These are phyloP conservation scores for Catocala nupta DNA, from an alignment of 2,888 invertebrate species.

Conservation along the genomic window DNA sequence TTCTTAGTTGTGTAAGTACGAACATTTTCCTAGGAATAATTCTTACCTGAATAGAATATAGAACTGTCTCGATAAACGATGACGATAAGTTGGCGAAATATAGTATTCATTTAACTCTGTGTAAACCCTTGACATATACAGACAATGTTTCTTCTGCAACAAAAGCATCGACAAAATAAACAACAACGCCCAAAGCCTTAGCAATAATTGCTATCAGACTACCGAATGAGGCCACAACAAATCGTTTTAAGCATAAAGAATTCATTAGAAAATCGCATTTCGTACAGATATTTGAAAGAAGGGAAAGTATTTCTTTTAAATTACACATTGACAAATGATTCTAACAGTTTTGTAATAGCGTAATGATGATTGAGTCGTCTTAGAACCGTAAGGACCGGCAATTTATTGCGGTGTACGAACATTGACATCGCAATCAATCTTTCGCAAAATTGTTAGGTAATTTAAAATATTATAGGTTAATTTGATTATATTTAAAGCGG, in stretches of 20 bases:
- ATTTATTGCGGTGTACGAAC: constrained; percentile 14
- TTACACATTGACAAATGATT: constrained; percentile 31
- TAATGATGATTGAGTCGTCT: constrained; percentile 31
- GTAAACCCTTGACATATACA: too few species aligned
- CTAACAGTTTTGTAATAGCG: constrained; percentile 19
- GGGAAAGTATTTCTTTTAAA: constrained; percentile 42
- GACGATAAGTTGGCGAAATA: too few species aligned
- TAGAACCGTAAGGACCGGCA: constrained; percentile 5
- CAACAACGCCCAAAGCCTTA: not conserved
- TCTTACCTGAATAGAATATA: too few species aligned
- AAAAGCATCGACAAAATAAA: not conserved
- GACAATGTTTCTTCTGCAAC: not conserved
- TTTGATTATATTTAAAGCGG: not conserved
- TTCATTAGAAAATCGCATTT: constrained; percentile 43
- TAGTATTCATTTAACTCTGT: too few species aligned
- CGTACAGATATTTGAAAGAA: constrained; percentile 30
- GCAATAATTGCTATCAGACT: not conserved
- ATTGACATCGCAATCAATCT: constrained; percentile 13
- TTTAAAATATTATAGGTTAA: constrained; percentile 3
- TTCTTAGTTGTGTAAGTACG: too few species aligned
- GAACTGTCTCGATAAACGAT: too few species aligned
- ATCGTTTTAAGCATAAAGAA: constrained; percentile 37
- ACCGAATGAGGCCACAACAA: constrained; percentile 23
- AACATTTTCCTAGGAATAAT: too few species aligned
- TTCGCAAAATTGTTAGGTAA: not conserved